Conservation (phyloP, 2,797 vertebrate genomes). For the Clamator glandarius region DNA sequence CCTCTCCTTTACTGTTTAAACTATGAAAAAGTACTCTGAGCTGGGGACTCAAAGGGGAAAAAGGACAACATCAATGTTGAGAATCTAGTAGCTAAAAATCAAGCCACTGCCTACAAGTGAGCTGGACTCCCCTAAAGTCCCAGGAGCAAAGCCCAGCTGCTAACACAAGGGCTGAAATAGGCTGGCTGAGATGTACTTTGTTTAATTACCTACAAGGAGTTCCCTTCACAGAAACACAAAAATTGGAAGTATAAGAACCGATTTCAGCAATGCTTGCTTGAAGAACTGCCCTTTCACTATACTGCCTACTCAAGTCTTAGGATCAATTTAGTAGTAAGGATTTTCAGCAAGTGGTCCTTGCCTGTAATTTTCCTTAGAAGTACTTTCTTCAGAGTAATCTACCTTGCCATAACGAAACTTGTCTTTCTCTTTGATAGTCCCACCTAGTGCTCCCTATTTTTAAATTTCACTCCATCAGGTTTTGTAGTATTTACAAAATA, state of each 20-base stretch:
- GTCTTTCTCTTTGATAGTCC: background rate
- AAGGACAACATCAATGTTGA: background rate
- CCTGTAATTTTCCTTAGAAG: background rate
- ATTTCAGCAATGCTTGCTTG: background rate
- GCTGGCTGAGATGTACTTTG: background rate
- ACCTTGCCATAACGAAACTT: background rate
- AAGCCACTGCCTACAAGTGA: rapidly evolving
- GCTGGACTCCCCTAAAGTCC: background rate
- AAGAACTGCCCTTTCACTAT: background rate
- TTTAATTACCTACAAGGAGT: background rate
- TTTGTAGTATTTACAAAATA: background rate
- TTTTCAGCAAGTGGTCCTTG: slow-evolving; percentile 5
- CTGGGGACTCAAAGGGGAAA: background rate
- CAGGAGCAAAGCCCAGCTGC: background rate
- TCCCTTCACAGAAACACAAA: background rate
- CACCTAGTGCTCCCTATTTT: background rate
- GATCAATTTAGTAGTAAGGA: background rate
- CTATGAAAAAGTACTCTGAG: background rate
- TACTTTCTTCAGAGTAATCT: background rate
- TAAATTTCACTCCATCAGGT: background rate
- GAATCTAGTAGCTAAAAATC: background rate
- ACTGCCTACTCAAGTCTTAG: background rate
- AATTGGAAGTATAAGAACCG: background rate
- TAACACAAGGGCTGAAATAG: background rate
- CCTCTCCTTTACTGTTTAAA: background rate